These are phyloP conservation scores for Plectus sambesii DNA, from an alignment of 1,140 invertebrate genomes.

Conservation along the genomic window DNA sequence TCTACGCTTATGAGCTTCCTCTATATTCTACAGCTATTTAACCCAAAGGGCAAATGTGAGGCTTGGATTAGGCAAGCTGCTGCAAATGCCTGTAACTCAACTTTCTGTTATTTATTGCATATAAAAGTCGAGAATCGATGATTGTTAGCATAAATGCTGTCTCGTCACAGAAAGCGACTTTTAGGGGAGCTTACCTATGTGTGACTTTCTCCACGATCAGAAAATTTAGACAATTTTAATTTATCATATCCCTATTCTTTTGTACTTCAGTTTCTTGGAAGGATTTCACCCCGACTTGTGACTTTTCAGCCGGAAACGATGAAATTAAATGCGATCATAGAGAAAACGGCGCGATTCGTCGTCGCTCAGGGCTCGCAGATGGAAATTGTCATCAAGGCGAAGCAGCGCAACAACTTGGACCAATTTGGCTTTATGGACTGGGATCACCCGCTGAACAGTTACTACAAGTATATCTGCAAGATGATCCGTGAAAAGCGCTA, in stretches of 20 bases:
- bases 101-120: slow-evolving; percentile 8
- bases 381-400: slow-evolving; percentile 94
- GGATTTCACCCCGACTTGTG: too few relatives aligned
- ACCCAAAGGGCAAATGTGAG: slow-evolving; percentile 61
- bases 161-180: too few relatives aligned
- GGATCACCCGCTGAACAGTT: slow-evolving; percentile 68
- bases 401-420: slow-evolving; percentile 72
- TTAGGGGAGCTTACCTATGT: too few relatives aligned
- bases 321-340: slow-evolving; percentile 84
- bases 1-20: too few relatives aligned
- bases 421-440: slow-evolving; percentile 86
- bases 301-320: slow-evolving; percentile 66
- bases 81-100: background rate
- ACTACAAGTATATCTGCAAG: slow-evolving; percentile 71
- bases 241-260: slow-evolving; percentile 9
- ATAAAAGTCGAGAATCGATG: too few relatives aligned
- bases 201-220: too few relatives aligned
- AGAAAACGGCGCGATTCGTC: slow-evolving; percentile 89
- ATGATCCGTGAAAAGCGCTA: slow-evolving; percentile 72
- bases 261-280: slow-evolving; percentile 13
- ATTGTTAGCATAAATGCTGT: too few relatives aligned
- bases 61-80: slow-evolving; percentile 48
- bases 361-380: slow-evolving; percentile 83
- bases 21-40: too few relatives aligned
- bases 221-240: too few relatives aligned